Conservation (phyloP, 2,113 vertebrate genomes). For the Apaloderma vittatum region DNA sequence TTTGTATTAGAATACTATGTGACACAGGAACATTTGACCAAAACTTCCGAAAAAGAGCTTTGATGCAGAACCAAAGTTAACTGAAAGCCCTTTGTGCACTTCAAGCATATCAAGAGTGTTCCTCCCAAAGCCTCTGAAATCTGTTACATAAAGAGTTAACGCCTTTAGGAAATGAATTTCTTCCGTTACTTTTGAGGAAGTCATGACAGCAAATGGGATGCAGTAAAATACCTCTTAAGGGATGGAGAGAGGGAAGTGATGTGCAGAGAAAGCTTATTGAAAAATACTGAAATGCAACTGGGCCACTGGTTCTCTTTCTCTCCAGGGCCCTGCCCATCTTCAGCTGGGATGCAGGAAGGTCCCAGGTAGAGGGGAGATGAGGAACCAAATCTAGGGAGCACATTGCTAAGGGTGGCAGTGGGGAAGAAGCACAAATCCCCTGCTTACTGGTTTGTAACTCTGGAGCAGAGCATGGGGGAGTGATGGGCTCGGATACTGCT, state of each 20-base stretch:
- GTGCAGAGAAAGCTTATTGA: not conserved
- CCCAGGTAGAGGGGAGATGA: not conserved
- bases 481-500: not conserved
- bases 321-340: not conserved
- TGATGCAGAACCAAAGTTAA: not conserved
- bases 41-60: not conserved
- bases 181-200: not conserved
- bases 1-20: not conserved
- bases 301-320: not conserved
- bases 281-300: not conserved
- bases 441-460: rapidly evolving
- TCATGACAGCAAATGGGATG: not conserved
- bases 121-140: not conserved
- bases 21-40: not conserved
- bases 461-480: not conserved
- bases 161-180: not conserved
- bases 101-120: not conserved
- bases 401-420: not conserved
- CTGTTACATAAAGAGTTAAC: not conserved
- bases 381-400: not conserved
- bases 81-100: not conserved
- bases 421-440: not conserved
- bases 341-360: not conserved
- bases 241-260: not conserved
- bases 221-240: not conserved